Evolutionary conservation across 2,113 vertebrate genomes (phyloP).

Genomic region (Columba livia): DNA sequence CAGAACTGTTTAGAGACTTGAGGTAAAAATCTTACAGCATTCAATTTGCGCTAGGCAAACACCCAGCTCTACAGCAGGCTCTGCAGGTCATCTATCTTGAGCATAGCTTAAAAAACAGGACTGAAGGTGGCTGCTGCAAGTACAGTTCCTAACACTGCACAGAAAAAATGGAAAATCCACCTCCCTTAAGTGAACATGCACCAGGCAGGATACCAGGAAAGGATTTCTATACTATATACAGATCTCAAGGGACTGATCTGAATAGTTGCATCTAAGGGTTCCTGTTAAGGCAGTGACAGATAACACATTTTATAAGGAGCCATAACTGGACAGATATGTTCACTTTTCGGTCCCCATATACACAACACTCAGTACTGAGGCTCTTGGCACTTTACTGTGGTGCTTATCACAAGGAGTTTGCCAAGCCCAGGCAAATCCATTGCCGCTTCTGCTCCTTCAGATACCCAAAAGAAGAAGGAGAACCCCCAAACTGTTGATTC

Average conservation of each 20-base stretch:
- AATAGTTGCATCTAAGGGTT: not conserved
- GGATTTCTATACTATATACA: not conserved
- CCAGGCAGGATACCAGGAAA: not conserved
- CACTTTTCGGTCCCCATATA: fast-evolving
- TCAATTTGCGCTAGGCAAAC: not conserved
- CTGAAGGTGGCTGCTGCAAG: not conserved
- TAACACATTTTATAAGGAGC: not conserved
- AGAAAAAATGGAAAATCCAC: not conserved
- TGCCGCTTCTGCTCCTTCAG: not conserved
- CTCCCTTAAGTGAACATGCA: not conserved
- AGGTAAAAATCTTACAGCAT: not conserved
- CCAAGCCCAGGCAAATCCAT: not conserved
- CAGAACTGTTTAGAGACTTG: not conserved
- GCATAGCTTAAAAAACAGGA: not conserved
- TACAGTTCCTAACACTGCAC: fast-evolving
- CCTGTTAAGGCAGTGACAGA: not conserved
- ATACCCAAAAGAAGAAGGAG: not conserved
- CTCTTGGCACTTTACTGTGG: not conserved
- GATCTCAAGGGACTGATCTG: not conserved
- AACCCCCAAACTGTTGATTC: not conserved
- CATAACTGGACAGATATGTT: not conserved
- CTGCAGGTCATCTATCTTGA: not conserved
- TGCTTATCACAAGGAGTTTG: not conserved
- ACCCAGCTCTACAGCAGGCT: not conserved
- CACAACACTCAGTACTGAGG: fast-evolving